phyloP scores from a whole-genome alignment of 2,888 invertebrate species.

The Tribolium freemani region DNA sequence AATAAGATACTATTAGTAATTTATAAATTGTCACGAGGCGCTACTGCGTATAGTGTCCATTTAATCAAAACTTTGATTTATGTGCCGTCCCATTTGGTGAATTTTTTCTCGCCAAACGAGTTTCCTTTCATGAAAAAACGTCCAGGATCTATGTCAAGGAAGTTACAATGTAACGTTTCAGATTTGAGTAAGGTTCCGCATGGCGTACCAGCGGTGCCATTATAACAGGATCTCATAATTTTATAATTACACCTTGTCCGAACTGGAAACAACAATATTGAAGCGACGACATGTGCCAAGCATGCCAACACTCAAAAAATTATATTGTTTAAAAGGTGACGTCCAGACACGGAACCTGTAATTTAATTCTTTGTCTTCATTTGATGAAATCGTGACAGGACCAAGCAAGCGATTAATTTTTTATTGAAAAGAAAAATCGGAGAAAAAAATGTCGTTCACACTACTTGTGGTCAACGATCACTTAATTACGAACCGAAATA shows the following conservation, averaged over 20 bases:
- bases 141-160: neutral
- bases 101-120: neutral
- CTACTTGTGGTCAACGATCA: slow-evolving; percentile 19
- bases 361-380: slow-evolving; percentile 21
- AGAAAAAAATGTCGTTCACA: slow-evolving; percentile 26
- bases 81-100: neutral
- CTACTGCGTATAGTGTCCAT: neutral
- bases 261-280: slow-evolving; percentile 41
- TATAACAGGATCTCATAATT: slow-evolving; percentile 44
- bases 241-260: slow-evolving; percentile 44
- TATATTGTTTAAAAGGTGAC: slow-evolving; percentile 33
- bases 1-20: no score
- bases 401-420: neutral
- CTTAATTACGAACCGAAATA: slow-evolving; percentile 32
- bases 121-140: neutral
- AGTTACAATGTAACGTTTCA: slow-evolving; percentile 4
- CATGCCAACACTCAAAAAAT: slow-evolving; percentile 36
- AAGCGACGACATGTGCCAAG: slow-evolving; percentile 36
- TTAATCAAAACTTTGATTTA: neutral
- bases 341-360: slow-evolving; percentile 29
- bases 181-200: slow-evolving; percentile 29
- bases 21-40: no score
- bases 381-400: neutral
- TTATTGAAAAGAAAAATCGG: slow-evolving; percentile 11
- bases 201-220: slow-evolving; percentile 20